Conservation (phyloP, 64 coral and sea anemone species). For the Montipora sp. region DNA sequence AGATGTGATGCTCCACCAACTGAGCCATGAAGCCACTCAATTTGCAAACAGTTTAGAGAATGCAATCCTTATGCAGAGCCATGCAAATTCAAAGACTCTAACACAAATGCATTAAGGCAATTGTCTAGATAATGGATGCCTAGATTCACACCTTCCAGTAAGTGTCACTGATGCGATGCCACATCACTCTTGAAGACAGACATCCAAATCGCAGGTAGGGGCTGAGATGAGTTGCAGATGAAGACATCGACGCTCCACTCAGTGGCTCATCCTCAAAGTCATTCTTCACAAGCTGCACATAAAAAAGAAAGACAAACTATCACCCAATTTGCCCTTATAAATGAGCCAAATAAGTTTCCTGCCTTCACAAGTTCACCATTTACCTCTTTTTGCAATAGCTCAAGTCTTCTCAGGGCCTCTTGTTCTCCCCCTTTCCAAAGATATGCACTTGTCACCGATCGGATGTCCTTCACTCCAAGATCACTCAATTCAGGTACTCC, state of each 20-base stretch:
- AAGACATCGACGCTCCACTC: background rate
- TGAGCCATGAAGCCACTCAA: too few species aligned
- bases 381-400: constrained; percentile 22
- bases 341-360: too few species aligned
- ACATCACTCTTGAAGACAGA: constrained; percentile 48
- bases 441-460: background rate
- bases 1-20: too few species aligned
- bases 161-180: background rate
- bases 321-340: too few species aligned
- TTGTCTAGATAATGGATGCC: too few species aligned
- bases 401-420: constrained; percentile 38
- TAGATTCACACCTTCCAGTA: background rate
- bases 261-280: background rate
- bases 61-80: too few species aligned
- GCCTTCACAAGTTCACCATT: too few species aligned
- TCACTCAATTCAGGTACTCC: constrained; percentile 56
- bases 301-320: background rate
- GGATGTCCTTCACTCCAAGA: constrained; percentile 56
- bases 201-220: constrained; percentile 73
- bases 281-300: background rate
- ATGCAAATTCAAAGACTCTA: too few species aligned
- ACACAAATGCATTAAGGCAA: too few species aligned
- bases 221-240: background rate
- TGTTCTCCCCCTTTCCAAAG: constrained; percentile 69
- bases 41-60: too few species aligned